Evolutionary conservation across 2,113 vertebrate species (phyloP), one percentile per base, ranked within the genome.

Genomic region (Microtus oregoni): DNA sequence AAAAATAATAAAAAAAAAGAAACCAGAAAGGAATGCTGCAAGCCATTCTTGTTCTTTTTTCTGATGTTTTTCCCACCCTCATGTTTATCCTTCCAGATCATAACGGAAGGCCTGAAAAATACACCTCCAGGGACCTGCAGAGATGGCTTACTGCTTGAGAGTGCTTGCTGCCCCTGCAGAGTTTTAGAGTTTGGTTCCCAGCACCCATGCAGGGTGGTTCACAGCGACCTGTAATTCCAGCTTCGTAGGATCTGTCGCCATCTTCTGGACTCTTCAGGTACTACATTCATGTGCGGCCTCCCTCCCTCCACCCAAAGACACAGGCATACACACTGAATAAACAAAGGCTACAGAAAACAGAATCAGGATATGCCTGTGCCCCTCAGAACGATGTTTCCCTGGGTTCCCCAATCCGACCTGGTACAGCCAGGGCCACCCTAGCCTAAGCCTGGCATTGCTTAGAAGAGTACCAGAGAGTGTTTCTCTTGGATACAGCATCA

Each of bases 61-160:
- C 12, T 7, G 67, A 13, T 55, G 12, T 10, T 52, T 55, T 52
- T 44, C 4, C 52, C 0, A 61, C 30, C 73, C 13, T 50, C 38
- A 19, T 91, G 44, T 91, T 92, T 86, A 19, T 88, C 47, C 24
- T 94, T 96, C n/a, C 76, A 93, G 90, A 81, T 13, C 67, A 63
- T 67, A 50, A 41, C 87, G 65, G 55, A 72, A 86, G n/a, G 2
- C 79, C 95, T 77, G 73, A 76, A 86, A 35, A 92, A 44, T 15
- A 81, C 4, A 41, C 35, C 30, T 12, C 32, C 10, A 32, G 38
- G 38, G 52, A 19, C 17, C 38, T 63, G 52, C 19, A n/a, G 87
- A 76, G 19, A 35, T 44, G 19, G 38, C 72, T 76, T 20, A 32
- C 3, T 44, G 55, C n/a, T 58, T 38, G 58, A 75, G 41, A 67